phyloP scores from a whole-genome alignment of 2,888 invertebrate genomes.

The Folsomia candida region DNA sequence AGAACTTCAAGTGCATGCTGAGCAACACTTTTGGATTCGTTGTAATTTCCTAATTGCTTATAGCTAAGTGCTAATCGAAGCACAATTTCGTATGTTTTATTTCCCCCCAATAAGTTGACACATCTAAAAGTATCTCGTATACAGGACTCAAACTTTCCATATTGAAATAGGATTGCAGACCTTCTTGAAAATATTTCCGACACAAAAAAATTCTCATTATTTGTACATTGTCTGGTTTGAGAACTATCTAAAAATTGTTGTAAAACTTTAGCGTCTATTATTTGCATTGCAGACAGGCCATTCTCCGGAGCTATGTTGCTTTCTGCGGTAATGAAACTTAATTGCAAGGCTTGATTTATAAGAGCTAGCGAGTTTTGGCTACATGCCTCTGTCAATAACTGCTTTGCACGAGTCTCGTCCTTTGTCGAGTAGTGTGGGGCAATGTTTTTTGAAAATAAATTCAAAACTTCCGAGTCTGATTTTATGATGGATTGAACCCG shows the following conservation, averaged over 20 bases:
- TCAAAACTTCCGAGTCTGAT: not conserved
- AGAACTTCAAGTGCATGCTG: slow-evolving; percentile 31
- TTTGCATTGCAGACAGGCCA: not conserved
- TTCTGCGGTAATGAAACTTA: not conserved
- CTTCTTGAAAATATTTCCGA: slow-evolving; percentile 31
- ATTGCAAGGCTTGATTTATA: slow-evolving; percentile 3
- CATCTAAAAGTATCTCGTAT: slow-evolving; percentile 22
- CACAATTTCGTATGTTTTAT: slow-evolving; percentile 12
- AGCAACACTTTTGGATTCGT: slow-evolving; percentile 22
- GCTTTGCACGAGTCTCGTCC: not conserved
- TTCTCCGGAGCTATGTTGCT: not conserved
- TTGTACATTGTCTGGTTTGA: not conserved
- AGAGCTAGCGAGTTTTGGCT: not conserved
- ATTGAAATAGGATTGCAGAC: slow-evolving; percentile 17
- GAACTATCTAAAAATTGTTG: not conserved
- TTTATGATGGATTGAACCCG: slow-evolving; percentile 28
- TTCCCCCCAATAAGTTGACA: slow-evolving; percentile 10
- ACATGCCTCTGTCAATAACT: not conserved
- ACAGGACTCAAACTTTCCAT: slow-evolving; percentile 8
- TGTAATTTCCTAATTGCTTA: slow-evolving; percentile 4
- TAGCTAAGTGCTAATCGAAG: slow-evolving; percentile 18
- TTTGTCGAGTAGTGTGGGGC: not conserved
- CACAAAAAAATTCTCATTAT: slow-evolving; percentile 7
- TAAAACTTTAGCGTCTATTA: not conserved
- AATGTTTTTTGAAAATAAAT: not conserved